Evolutionary conservation across 1,140 invertebrate species (phyloP), one percentile per base, ranked within the genome.

Genomic region (Ceratitis capitata): DNA sequence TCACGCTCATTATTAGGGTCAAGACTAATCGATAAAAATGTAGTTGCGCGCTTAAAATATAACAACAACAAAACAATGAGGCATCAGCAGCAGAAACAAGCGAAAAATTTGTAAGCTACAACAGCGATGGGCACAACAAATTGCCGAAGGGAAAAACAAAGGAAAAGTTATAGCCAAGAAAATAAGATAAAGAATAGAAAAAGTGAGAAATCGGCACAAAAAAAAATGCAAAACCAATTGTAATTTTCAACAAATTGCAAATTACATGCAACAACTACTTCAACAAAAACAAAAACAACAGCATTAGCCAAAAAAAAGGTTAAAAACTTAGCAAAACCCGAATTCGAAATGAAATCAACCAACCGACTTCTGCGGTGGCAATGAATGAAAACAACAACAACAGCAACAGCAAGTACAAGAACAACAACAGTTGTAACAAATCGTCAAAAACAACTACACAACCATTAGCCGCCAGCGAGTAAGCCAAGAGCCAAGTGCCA

Each of bases 401-500:
- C 19, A 45, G 2, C 69, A 69, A 2, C n/a, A 47, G 7, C 61
- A 69, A 69, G 16, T 32, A 32, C 12, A 29, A 69, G 39, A 32
- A 39, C 51, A 5, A 53, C 14, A 53, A 49, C 7, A 49, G n/a
- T n/a, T n/a, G n/a, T 19, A 53, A 53, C 61, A 69, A 35, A 12
- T 16, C 4, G 3, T 5, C 32, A 35, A 29, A 64, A 39, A 14
- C 32, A 14, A 69, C 14, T 6, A 14, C 12, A 19, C 29, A 61
- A 3, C 26, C 26, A 7, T 0, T 23, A 74, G 64, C 69, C 39
- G 39, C 45, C 69, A 47, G 69, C 69, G 35, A 45, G 69, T 78
- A 88, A 90, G 88, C 89, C 89, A 90, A 90, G 89, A 74, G 89
- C 89, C 89, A 90, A 90, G 89, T 90, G 89, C 89, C 89, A 90